A percentile compares a stretch with the other conserved stretches of the same genome.
These are phyloP conservation scores for Nemotelus pantherinus DNA, from an alignment of 2,888 invertebrate species.

Conservation along the genomic window DNA sequence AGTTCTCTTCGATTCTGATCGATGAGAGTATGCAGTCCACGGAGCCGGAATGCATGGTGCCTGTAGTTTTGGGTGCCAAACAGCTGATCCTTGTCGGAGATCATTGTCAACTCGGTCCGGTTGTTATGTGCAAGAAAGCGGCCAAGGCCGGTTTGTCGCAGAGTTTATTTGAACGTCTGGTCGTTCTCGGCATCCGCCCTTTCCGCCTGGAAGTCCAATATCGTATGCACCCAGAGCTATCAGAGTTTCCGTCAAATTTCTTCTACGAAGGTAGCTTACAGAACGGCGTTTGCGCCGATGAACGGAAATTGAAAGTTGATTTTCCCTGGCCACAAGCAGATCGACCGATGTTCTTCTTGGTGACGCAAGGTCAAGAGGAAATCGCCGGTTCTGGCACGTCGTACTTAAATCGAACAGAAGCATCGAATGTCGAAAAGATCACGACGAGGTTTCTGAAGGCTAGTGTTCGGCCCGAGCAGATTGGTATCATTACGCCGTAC, in stretches of 20 bases:
- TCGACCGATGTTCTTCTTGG: conserved; percentile 98
- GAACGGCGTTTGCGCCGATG: conserved; percentile 98
- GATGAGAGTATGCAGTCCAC: conserved; percentile 98
- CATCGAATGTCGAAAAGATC: conserved; percentile 97
- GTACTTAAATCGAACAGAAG: conserved; percentile 97
- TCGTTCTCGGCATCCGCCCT: conserved; percentile 96
- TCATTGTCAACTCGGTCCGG: conserved; percentile 98
- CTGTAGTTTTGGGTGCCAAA: conserved; percentile 95
- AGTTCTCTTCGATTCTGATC: conserved; percentile 95
- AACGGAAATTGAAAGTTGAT: conserved; percentile 90
- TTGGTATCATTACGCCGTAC: conserved; percentile 98
- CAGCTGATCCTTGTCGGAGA: conserved; percentile 98
- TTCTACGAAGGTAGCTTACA: conserved; percentile 99
- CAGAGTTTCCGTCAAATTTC: conserved; percentile 98
- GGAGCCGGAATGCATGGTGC: conserved; percentile 98
- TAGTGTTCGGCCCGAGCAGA: conserved; percentile 97
- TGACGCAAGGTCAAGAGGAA: conserved; percentile 98
- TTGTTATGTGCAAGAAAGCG: conserved; percentile 99
- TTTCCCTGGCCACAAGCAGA: conserved; percentile 98
- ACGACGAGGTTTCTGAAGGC: conserved; percentile 93
- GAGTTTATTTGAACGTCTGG: conserved; percentile 95
- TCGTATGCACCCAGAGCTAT: conserved; percentile 98
- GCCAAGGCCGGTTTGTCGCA: conserved; percentile 96
- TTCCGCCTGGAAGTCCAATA: conserved; percentile 98
- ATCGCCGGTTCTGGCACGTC: conserved; percentile 99